Base-by-base conservation (phyloP, 2,888 invertebrate genomes). In the Pharmacophagus antenor region DNA sequence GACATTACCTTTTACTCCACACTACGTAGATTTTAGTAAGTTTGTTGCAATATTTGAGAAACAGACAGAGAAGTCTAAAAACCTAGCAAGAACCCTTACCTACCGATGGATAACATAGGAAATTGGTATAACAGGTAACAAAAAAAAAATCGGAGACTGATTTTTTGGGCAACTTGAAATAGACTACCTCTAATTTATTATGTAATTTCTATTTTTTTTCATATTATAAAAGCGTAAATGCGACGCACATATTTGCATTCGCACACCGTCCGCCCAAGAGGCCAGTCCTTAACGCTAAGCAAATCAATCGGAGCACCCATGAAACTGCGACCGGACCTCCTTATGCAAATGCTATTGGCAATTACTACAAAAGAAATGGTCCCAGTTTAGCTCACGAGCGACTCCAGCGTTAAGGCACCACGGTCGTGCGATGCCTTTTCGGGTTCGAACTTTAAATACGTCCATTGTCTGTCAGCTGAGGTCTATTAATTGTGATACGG, bases 331-430 rank as follows among this genome's bases (percentile, higher is more conserved):
- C 64, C 65, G 64, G 64, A 57, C 65, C 76, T 77, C 74, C 77
- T 80, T 82, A 85, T 84, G 83, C 84, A 80, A 84, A 84, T 82
- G 69, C 70, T 71, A 73, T 74, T 70, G 79, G 83, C 85, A 85
- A 85, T 85, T 85, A 85, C 84, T 78, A 80, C 72, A 74, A 79
- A 83, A 82, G 81, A 84, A 83, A 84, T 84, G 76, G 84, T 82
- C 70, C 72, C 69, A 65, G 63, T 62, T 60, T 62, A 64, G 67
- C 72, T 72, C 74, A 74, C 76, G 74, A 73, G 65, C 63, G 37
- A 59, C 49, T 61, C 61, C 57, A 62, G 63, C 68, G 61, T 63
- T 65, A 62, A 66, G 65, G 63, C 64, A 56, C 52, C 42, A 53
- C 61, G 66, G 66, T 59, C 67, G 67, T 67, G 67, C 62, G 56